These are phyloP conservation scores for Drosophila rubida DNA, from an alignment of 2,888 invertebrate species.

Conservation along the genomic window DNA sequence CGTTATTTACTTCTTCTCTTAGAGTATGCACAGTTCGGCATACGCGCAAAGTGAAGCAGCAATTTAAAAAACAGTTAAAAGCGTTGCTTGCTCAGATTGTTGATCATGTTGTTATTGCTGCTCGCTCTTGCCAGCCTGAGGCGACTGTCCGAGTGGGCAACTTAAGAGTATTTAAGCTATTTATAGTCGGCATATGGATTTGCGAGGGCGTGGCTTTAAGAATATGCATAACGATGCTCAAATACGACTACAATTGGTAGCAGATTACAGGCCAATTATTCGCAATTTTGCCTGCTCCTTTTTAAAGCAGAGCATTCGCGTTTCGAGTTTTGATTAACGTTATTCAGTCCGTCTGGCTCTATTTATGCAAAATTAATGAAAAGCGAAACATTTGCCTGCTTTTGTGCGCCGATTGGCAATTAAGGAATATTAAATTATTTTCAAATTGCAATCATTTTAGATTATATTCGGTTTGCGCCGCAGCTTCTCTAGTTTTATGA, in stretches of 20 bases:
- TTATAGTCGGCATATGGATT: not conserved
- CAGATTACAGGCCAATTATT: not conserved
- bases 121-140: conserved; percentile 3
- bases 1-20: not conserved
- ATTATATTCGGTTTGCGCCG: conserved; percentile 25
- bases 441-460: conserved; percentile 14
- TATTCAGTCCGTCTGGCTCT: not conserved
- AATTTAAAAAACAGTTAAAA: conserved; percentile 13
- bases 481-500: conserved; percentile 22
- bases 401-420: conserved; percentile 54
- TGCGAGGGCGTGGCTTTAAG: not conserved
- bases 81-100: conserved; percentile 9
- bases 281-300: not conserved
- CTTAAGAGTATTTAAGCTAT: conserved; percentile 7
- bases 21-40: conserved; percentile 1
- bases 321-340: not conserved
- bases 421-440: conserved; percentile 43
- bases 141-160: conserved; percentile 7
- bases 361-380: conserved; percentile 12
- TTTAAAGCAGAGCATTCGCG: not conserved
- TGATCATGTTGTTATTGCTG: conserved; percentile 19
- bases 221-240: not conserved
- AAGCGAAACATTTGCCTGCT: conserved; percentile 9
- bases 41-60: not conserved
- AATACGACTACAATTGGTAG: not conserved